Evolutionary conservation across 2,797 vertebrate species (phyloP).

Genomic region (Artibeus lituratus): DNA sequence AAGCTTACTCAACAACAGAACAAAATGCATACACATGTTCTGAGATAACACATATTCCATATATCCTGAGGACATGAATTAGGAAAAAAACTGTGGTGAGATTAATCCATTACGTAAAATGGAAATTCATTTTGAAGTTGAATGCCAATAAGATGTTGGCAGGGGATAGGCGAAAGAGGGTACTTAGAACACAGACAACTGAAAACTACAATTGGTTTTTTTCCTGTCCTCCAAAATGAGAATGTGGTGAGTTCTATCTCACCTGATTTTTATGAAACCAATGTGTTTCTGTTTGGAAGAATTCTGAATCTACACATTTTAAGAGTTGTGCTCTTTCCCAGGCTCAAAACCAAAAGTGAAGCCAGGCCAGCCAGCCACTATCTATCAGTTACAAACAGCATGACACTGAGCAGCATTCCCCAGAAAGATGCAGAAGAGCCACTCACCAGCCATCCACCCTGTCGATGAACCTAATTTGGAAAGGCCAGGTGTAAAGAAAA

Average conservation of each 20-base stretch:
- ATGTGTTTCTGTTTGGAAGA: background rate
- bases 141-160: conserved; percentile 20
- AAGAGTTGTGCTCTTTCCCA: background rate
- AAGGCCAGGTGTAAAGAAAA: background rate
- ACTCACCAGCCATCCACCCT: background rate
- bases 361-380: background rate
- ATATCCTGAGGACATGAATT: conserved; percentile 11
- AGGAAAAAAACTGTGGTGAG: background rate
- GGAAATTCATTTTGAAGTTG: conserved; percentile 44
- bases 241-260: background rate
- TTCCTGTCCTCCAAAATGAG: background rate
- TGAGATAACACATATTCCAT: conserved; percentile 4
- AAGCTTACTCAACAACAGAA: conserved; percentile 4
- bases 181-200: background rate
- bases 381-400: background rate
- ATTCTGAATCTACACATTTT: background rate
- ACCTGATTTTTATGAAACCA: background rate
- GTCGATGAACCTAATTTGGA: background rate
- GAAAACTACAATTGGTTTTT: background rate
- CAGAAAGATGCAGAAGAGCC: background rate
- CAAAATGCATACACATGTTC: conserved; percentile 61
- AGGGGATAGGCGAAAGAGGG: background rate
- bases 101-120: conserved; percentile 50
- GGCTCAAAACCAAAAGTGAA: background rate
- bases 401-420: background rate